Conservation (phyloP, 35 echinoderm and acorn worm species). For the Nesometra sesokonis region DNA sequence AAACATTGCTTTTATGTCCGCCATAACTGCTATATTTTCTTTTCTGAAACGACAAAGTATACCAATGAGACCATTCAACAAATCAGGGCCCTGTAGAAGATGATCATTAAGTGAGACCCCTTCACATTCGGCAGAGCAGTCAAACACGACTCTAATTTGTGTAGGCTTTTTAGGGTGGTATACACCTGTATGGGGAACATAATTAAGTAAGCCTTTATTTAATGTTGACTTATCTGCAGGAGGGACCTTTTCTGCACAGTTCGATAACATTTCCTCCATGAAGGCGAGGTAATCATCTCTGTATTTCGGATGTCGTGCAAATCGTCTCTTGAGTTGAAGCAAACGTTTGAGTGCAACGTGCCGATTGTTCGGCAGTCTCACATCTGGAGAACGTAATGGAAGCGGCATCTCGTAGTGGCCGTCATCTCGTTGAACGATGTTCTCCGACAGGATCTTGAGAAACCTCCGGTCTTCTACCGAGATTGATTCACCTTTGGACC, state of each 20-base stretch:
- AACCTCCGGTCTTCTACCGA: conserved; percentile 14
- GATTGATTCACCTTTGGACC: background rate
- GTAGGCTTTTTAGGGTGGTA: background rate
- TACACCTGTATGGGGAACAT: background rate
- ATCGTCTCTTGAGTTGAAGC: conserved; percentile 3
- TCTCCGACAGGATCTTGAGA: background rate
- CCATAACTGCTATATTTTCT: background rate
- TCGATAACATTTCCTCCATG: conserved; percentile 12
- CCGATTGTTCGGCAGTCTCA: conserved; percentile 19
- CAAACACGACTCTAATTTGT: conserved; percentile 20
- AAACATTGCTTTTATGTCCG: conserved; percentile 41
- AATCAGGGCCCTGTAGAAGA: conserved; percentile 39
- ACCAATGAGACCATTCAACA: conserved; percentile 36
- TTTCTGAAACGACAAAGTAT: conserved; percentile 34
- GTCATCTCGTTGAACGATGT: background rate
- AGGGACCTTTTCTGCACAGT: conserved; percentile 38
- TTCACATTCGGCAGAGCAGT: conserved; percentile 32
- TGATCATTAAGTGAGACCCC: conserved; percentile 46
- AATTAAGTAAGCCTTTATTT: background rate
- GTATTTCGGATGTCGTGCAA: conserved; percentile 15
- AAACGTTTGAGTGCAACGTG: background rate
- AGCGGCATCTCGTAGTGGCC: conserved; percentile 51
- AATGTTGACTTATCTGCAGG: background rate
- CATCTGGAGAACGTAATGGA: conserved; percentile 9
- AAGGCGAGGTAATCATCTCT: conserved; percentile 13